Evolutionary conservation across 23 tunicate species (phyloP), one percentile per base, ranked within the genome.

Genomic region (Phallusia fumigata): DNA sequence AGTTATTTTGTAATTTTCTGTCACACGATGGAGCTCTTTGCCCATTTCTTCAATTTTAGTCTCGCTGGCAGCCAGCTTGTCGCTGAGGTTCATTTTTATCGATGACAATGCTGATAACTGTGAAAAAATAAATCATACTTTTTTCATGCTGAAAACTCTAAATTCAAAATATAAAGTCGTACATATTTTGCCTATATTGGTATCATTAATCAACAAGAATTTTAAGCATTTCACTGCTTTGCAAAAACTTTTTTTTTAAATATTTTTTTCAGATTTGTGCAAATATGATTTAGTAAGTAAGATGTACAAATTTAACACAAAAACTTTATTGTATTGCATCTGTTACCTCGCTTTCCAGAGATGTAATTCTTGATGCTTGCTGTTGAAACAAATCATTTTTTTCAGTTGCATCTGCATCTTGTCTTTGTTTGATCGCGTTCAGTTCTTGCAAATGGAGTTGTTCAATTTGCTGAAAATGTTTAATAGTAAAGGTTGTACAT

Each of bases 321-420:
- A 40, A 40, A 40, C 5, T 3, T 40, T 40, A 40, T 40, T 3
- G 47, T 40, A 40, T 3, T 40, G 47, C 47, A 58, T 21, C 16
- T 8, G 16, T 22, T 58, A 58, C 69, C 16, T 58, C 69, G 3
- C 3, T 72, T 81, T 93, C 98, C 13, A 93, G 87, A 30, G 76
- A 65, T 19, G 64, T 40, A 16, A 93, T 84, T 79, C 83, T 91
- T 13, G 76, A 44, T 21, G 96, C 88, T 73, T 91, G 96, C 52
- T 91, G 96, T 50, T 91, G 90, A 73, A 91, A 91, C 47, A 91
- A 72, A 34, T 32, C 33, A 0, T 75, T 86, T 53, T 85, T 88
- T 32, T 93, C 93, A 33, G 18, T 33, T 10, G 65, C n/a, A 28
- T 88, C 86, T 28, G 65, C 3, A 44, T 92, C 88, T 76, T 87